phyloP scores from a whole-genome alignment of 2,797 vertebrate genomes.

The Amblyraja radiata region DNA sequence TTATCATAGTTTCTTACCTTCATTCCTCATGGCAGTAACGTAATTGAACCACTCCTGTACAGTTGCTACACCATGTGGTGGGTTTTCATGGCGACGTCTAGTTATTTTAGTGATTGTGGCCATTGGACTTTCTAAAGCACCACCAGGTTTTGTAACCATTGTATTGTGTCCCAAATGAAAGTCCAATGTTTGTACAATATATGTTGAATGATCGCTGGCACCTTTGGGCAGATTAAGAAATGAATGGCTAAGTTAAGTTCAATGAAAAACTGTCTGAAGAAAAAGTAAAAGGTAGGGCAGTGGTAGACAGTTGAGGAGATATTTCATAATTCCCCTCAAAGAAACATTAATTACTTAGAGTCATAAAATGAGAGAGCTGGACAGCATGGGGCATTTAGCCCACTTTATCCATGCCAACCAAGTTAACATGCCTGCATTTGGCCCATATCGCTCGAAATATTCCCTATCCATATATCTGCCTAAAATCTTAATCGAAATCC shows the following conservation, averaged over 20 bases:
- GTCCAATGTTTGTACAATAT: constrained; percentile 92
- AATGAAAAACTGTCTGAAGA: neutral
- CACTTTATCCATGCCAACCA: too few relatives aligned
- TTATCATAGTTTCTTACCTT: constrained; percentile 65
- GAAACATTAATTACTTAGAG: too few relatives aligned
- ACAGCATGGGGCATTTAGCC: too few relatives aligned
- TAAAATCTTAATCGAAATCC: too few relatives aligned
- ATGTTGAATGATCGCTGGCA: constrained; percentile 87
- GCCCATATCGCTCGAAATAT: too few relatives aligned
- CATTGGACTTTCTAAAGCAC: constrained; percentile 93
- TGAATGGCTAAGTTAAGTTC: neutral
- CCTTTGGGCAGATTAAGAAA: constrained; percentile 55
- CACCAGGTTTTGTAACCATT: constrained; percentile 97
- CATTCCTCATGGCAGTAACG: constrained; percentile 91
- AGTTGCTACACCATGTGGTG: constrained; percentile 90
- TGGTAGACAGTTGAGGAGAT: too few relatives aligned
- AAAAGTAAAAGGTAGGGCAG: too few relatives aligned
- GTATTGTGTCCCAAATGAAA: constrained; percentile 97
- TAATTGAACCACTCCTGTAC: constrained; percentile 98
- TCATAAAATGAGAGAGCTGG: too few relatives aligned
- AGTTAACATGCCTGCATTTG: too few relatives aligned
- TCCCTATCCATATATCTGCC: too few relatives aligned
- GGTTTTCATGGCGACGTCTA: constrained; percentile 87
- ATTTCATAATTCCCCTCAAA: too few relatives aligned
- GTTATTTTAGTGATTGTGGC: constrained; percentile 98